Base-by-base conservation (phyloP, 2,888 invertebrate genomes). In the Leucania comma region DNA sequence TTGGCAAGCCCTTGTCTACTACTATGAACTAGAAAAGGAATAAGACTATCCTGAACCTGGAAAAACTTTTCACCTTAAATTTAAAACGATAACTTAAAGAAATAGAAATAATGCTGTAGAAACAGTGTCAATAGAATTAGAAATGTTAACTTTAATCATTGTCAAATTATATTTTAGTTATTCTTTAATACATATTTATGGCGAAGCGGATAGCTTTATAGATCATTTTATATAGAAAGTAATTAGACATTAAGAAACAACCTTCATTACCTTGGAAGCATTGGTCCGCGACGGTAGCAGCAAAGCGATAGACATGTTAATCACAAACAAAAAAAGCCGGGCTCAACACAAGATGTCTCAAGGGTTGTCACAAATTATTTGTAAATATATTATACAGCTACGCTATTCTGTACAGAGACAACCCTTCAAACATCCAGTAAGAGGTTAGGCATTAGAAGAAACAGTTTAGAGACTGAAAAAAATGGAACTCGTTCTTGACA, bases 231-330 rank as follows among this genome's bases (percentile, higher is more conserved):
- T 85, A 74, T 50, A 71, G 66, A 77, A 26, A 71, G 59, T 64
- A 57, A 70, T 81, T 91, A 89, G 69, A 85, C 86, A 90, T 91
- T 91, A 91, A 87, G 83, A 71, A 70, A 89, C 78, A 90, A 84
- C 86, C 87, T 90, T 90, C 83, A 91, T 88, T 96, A 96, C 96
- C 96, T 96, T 93, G 74, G 82, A 95, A 94, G 95, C 95, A 92
- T 92, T 92, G 91, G 89, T 94, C 95, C 95, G 88, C 91, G 91
- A 82, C 93, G 93, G 92, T 93, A 93, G 93, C 94, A 93, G 94
- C 92, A 94, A 95, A 95, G 95, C 96, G 90, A 89, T 90, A 94
- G 94, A 94, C 91, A 90, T 89, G 90, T 96, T 96, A 96, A 89
- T 92, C 83, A 96, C 95, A 94, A 82, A 96, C 94, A 94, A 85